Evolutionary conservation across 2,797 vertebrate species (phyloP), one percentile per base, ranked within the genome.

Genomic region (Parauchenoglanis ngamensis): DNA sequence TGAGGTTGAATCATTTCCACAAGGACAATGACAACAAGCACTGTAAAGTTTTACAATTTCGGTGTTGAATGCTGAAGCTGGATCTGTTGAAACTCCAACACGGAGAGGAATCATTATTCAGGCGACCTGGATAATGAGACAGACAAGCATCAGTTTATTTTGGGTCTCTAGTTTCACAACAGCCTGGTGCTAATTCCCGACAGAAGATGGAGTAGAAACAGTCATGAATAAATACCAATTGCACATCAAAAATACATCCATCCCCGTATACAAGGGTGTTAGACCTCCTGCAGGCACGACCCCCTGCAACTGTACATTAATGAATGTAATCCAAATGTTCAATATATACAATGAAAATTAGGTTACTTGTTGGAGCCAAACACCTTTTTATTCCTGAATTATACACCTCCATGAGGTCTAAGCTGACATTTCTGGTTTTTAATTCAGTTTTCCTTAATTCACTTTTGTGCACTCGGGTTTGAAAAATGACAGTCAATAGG

Each of bases 51-150:
- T 44, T 31, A 31, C 31, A 31, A 31, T 31, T 31, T 31, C 31
- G 31, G 15, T 31, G 17, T 77, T 77, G 28, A 15, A 12, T 25
- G 19, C 11, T 79, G 59, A 79, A 79, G 54, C 8, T 77, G 75
- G 52, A 31, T 44, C 59, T n/a, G 79, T 68, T 52, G 46, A 83
- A 68, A 83, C 28, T 83, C 17, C 63, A 83, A 21, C 44, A n/a
- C 28, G 2, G 10, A 61, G 21, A 46, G 23, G 40, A 63, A 63
- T 78, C 59, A 81, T 54, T 83, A 31, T 83, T 54, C 61, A 54
- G 28, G 46, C 12, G 13, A 68, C 81, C 81, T 68, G 31, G 46
- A 83, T 10, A 28, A 82, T n/a, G 65, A 81, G 31, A 61, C 21
- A 61, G 13, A 83, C 17, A 82, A 65, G 28, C 61, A 31, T 52